Evolutionary conservation across 2,797 vertebrate genomes (phyloP), one percentile per base, ranked within the genome.

Genomic region (Eptatretus atami): DNA sequence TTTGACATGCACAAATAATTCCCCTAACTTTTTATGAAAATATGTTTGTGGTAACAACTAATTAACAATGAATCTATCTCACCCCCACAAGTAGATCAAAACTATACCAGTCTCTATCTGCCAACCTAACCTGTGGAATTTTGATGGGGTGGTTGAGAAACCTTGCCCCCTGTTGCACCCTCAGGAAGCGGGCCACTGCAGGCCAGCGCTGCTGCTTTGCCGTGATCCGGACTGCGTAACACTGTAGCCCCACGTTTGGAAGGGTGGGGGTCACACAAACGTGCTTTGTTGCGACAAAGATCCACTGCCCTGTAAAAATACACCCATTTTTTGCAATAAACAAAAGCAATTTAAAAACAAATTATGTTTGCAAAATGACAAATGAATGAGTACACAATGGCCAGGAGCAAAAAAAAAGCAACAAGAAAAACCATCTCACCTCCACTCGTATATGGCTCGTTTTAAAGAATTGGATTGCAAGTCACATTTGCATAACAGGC

Each of bases 191-290:
- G 73, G 71, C 76, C 76, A 31, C 53, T 64, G 71, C 79, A 75
- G 74, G 57, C n/a, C 57, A 24, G n/a, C 57, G 78, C 80, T 71
- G 74, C 73, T 69, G 77, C 75, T 73, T 84, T 80, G 65, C 79
- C 74, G 73, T 81, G 77, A 75, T 77, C 80, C 74, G 88, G 87
- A 71, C 86, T 75, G 74, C 86, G 85, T 68, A 82, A 78, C 8
- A 88, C 86, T 69, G 84, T 84, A 2, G 90, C 86, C 77, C 87
- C 92, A 77, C 96, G 96, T 78, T 98, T 82, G 73, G 82, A 81
- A 71, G 83, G 79, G 75, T 84, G 81, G 77, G 80, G 84, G 77
- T 85, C 82, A 79, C 90, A 98, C 74, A 95, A 86, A 80, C 86
- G 87, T 77, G 85, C 86, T 68, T 93, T 95, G 79, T 80, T 81